Percentiles rank a stretch among this genome's conserved stretches.
Evolutionary conservation across 1,140 invertebrate species (phyloP).

Genomic region (Anastatus disparis): DNA sequence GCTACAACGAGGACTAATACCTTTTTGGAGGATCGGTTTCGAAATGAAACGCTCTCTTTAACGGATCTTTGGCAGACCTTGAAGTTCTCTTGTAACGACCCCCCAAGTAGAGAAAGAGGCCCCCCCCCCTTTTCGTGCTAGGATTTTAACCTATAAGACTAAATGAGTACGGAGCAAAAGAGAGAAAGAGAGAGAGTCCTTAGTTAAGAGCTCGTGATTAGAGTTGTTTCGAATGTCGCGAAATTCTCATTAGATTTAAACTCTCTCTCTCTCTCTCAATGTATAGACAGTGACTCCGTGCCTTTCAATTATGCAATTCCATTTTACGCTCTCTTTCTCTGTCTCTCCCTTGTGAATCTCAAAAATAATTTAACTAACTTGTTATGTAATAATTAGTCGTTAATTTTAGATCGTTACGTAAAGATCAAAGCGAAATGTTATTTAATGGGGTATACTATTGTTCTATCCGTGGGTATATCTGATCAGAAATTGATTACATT

Average conservation of each 20-base stretch:
- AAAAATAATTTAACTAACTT: background rate
- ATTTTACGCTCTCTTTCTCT: background rate
- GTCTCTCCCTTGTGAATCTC: background rate
- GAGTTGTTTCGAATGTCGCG: conserved; percentile 28
- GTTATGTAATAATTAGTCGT: conserved; percentile 20
- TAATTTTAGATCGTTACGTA: background rate
- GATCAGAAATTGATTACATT: no score
- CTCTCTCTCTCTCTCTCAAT: no score
- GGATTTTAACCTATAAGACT: background rate
- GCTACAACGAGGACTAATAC: conserved; percentile 13
- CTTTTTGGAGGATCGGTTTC: conserved; percentile 13
- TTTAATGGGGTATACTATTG: no score
- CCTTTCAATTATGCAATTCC: conserved; percentile 12
- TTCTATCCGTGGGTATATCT: no score
- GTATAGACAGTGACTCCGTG: no score
- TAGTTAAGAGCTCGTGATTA: conserved; percentile 14
- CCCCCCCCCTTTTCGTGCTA: conserved; percentile 20
- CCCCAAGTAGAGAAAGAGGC: background rate
- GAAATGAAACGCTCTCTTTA: background rate
- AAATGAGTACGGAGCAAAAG: no score
- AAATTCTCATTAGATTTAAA: background rate
- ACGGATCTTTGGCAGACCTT: conserved; percentile 7
- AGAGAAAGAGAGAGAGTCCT: conserved; percentile 10
- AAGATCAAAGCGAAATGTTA: conserved; percentile 17
- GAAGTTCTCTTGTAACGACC: conserved; percentile 18